Evolutionary conservation across 37 sponge, comb jelly and placozoan species (phyloP), one percentile per base, ranked within the genome.

Genomic region (Chondrosia reniformis): DNA sequence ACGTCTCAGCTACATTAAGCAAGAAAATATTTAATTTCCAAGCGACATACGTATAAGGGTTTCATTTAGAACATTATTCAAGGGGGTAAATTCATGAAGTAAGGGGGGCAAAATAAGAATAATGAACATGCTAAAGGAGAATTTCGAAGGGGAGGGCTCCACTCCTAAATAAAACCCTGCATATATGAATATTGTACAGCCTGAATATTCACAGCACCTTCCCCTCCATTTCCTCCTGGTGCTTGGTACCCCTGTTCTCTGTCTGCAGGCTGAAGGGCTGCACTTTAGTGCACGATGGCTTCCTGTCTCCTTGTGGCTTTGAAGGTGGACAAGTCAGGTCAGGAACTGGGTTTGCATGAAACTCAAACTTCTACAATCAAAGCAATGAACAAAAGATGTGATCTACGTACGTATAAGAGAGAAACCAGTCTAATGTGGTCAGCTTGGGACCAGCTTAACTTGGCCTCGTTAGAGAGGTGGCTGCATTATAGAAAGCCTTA

Each of bases 251-350:
- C 46, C 89, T 74, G 3, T 75, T n/a, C 1, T 83, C 86, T 13
- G 93, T 80, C 54, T 83, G 67, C 0, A 92, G 83, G n/a, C 32
- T 40, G 62, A 87, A 87, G 2, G 93, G 88, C 45, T 85, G 41
- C 2, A 58, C 74, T 65, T 72, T 55, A 12, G 86, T 92, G 56
- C 38, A 44, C 9, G 9, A 21, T 7, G 56, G 67, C 0, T 12
- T 46, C 0, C 42, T 3, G 10, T 5, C 10, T n/a, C 59, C 78
- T 21, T 55, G 46, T 25, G 76, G 81, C 0, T 79, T 64, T 3
- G 17, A 15, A n/a, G 80, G 83, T 2, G 19, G 40, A n/a, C 17
- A 21, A 2, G 27, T 33, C 10, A 75, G 73, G 19, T 74, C 44
- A 25, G 86, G 86, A 27, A 87, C 27, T 13, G 85, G 67, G 25